phyloP scores from a whole-genome alignment of 2,113 vertebrate species.

The Ornithorhynchus anatinus region DNA sequence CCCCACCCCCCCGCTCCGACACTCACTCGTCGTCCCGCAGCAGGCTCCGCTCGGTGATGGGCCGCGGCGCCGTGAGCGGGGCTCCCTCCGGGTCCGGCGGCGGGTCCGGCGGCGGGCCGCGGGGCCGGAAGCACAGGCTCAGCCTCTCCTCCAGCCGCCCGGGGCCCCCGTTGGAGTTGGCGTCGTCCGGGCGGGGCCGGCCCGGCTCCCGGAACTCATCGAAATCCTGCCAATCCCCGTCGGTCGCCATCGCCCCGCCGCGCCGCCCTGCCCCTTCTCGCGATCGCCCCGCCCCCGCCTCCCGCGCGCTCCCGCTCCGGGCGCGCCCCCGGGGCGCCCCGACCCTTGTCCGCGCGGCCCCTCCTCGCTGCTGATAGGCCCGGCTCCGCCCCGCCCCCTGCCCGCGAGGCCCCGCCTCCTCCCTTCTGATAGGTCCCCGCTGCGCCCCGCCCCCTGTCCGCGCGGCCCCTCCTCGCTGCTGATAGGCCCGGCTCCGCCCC shows the following conservation, averaged over 20 bases:
- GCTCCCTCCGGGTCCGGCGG: conserved; percentile 68
- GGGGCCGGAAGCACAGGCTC: conserved; percentile 84
- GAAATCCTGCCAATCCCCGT: conserved; percentile 97
- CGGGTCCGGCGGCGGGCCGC: no score
- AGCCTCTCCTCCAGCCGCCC: conserved; percentile 87
- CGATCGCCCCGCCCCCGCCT: neutral
- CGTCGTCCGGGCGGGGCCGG: conserved; percentile 66
- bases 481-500: rapidly evolving
- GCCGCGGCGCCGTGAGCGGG: conserved; percentile 78
- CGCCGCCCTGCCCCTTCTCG: neutral
- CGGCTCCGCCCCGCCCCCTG: neutral
- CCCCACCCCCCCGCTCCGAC: neutral
- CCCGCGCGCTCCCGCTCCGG: neutral
- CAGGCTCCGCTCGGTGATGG: conserved; percentile 86
- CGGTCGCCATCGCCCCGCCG: conserved; percentile 83
- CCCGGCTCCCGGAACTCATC: conserved; percentile 88
- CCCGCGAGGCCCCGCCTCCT: no score
- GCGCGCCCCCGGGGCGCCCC: no score
- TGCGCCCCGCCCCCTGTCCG: neutral
- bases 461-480: rapidly evolving
- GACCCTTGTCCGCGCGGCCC: neutral
- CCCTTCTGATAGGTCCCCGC: neutral
- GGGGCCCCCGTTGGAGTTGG: conserved; percentile 78
- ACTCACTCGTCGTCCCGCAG: conserved; percentile 95
- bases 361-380: rapidly evolving